Base-by-base conservation (phyloP, 2,113 vertebrate species). In the Psilopogon haemacephalus region DNA sequence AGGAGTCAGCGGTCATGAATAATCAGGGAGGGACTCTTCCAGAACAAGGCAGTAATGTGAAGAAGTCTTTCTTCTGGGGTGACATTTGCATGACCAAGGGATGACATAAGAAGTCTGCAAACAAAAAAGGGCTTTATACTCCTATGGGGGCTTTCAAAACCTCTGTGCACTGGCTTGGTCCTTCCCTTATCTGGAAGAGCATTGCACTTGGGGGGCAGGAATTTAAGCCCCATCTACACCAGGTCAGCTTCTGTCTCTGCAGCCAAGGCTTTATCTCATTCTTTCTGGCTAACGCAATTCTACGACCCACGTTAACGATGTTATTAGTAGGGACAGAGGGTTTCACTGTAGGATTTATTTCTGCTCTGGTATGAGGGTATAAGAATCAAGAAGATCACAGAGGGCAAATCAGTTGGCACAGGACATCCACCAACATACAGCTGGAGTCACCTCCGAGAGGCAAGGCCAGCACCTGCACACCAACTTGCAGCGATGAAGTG, bases 61-160 rank as follows among this genome's bases (percentile, higher is more conserved):
- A 96, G 58, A 95, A 91, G 78, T 81, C 95, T 94, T 95, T 96
- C 78, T 97, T 96, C 93, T 94, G 71, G 78, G 88, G 65, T 0
- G 74, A 65, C 80, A 80, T 96, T 97, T 95, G 75, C 95, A 95
- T 96, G 95, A 84, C 78, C 3, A 7, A 95, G 65, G 68, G 26
- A 89, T 97, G 96, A 97, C 95, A 95, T 95, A 88, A 90, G 71
- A 87, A 89, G 42, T 60, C 64, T 2, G 12, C 42, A 68, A 95
- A 97, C 96, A 97, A 89, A 95, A 95, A 95, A 84, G 69, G 40
- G 30, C 91, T 94, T 97, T 97, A 84, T 96, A 71, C 27, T 60
- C 54, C 28, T 37, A 70, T 6, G 32, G 74, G 4, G 8, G 52
- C 73, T 90, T 86, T 79, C 0, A 0, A 92, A 96, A 91, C 24